Evolutionary conservation across 2,888 invertebrate genomes (phyloP).

Genomic region (Drosophila lutescens): DNA sequence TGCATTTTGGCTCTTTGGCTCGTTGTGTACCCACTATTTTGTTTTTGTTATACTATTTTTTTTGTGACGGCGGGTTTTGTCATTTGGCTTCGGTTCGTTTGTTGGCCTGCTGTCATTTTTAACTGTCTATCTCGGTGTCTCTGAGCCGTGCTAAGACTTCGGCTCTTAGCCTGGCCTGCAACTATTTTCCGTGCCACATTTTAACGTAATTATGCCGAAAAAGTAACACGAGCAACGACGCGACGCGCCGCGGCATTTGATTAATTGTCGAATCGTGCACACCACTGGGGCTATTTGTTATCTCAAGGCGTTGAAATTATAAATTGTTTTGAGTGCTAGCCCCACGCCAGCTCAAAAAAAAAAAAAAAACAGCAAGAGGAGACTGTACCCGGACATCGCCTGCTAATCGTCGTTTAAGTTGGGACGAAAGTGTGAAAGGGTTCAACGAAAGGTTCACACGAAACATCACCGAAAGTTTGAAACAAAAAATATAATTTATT

Average conservation of each 20-base stretch:
- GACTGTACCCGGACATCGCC: conserved; percentile 52
- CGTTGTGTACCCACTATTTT: conserved; percentile 12
- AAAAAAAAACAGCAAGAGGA: not conserved
- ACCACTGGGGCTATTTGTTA: conserved; percentile 74
- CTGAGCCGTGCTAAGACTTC: conserved; percentile 26
- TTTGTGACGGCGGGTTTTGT: conserved; percentile 55
- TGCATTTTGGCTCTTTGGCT: conserved; percentile 37
- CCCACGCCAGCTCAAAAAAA: conserved; percentile 38
- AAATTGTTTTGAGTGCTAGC: conserved; percentile 70
- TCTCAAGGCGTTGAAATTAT: conserved; percentile 78
- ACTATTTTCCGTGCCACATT: conserved; percentile 66
- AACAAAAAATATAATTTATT: conserved; percentile 1
- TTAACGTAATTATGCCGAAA: conserved; percentile 76
- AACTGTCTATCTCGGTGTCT: conserved; percentile 62
- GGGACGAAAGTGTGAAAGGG: conserved; percentile 71
- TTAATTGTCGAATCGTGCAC: conserved; percentile 77
- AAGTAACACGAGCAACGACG: conserved; percentile 63
- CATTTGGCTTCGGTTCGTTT: conserved; percentile 59
- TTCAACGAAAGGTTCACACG: conserved; percentile 70
- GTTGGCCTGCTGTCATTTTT: conserved; percentile 59
- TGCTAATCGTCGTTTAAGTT: conserved; percentile 36
- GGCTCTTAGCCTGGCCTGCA: conserved; percentile 36
- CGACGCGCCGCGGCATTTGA: conserved; percentile 63
- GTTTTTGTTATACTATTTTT: not conserved
- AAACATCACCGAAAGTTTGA: conserved; percentile 46